These are phyloP conservation scores for human (Homo sapiens) DNA, from an alignment of 2,113 vertebrate species.

Conservation along the genomic window GRCh38 chr12:77470501-77471000, in stretches of 20 bases:
- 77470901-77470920: no score
- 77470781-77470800: constrained; percentile 76
- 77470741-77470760: constrained; percentile 80
- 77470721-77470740: constrained; percentile 78
- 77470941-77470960: no score
- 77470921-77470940: no score
- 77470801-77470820: constrained; percentile 54
- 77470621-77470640: constrained; percentile 56
- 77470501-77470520: constrained; percentile 39
- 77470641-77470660: constrained; percentile 67
- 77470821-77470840: constrained; percentile 55
- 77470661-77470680: constrained; percentile 80
- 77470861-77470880: no score
- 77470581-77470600: constrained; percentile 25
- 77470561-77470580: constrained; percentile 43
- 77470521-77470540: constrained; percentile 79
- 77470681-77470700: constrained; percentile 68
- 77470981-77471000: no score
- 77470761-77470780: constrained; percentile 72
- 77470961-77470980: no score
- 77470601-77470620: constrained; percentile 58
- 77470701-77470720: constrained; percentile 73
- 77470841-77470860: background rate
- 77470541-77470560: constrained; percentile 44
- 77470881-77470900: no score